Evolutionary conservation across 2,888 invertebrate species (phyloP).

Genomic region (Aromia moschata): DNA sequence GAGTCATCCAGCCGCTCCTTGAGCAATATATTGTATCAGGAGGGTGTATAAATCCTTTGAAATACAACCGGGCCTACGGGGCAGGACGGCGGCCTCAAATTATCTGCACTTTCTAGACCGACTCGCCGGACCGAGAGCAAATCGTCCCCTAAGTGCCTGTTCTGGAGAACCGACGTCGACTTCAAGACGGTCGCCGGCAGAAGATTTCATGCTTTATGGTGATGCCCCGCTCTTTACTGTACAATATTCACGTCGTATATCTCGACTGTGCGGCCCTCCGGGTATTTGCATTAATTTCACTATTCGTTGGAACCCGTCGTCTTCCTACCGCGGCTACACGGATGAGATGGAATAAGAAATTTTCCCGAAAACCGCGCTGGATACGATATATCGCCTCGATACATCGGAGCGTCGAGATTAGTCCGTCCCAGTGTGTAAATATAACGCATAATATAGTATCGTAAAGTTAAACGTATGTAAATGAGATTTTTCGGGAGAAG

Average conservation of each 20-base stretch:
- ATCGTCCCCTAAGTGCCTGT: slow-evolving; percentile 24
- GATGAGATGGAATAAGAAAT: slow-evolving; percentile 3
- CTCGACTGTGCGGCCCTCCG: slow-evolving; percentile 30
- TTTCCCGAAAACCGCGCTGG: neutral
- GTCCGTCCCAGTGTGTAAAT: neutral
- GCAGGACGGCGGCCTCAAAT: slow-evolving; percentile 21
- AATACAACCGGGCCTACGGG: slow-evolving; percentile 24
- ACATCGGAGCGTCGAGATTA: neutral
- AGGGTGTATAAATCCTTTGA: slow-evolving; percentile 39
- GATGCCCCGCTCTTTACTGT: slow-evolving; percentile 35
- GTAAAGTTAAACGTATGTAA: too few relatives aligned
- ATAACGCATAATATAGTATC: neutral
- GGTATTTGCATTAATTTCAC: slow-evolving; percentile 42
- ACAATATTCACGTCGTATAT: slow-evolving; percentile 41
- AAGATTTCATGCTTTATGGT: slow-evolving; percentile 39
- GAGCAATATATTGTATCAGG: slow-evolving; percentile 34
- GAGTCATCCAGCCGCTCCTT: slow-evolving; percentile 33
- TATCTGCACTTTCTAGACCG: slow-evolving; percentile 20
- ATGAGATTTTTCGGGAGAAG: too few relatives aligned
- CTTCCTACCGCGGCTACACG: slow-evolving; percentile 1
- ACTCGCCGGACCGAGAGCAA: slow-evolving; percentile 17
- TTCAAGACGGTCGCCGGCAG: slow-evolving; percentile 44
- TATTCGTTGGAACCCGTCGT: slow-evolving; percentile 32
- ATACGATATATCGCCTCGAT: neutral
- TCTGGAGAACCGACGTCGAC: slow-evolving; percentile 36